Evolutionary conservation across 2,113 vertebrate species (phyloP).

Genomic region (Brachyistius frenatus): DNA sequence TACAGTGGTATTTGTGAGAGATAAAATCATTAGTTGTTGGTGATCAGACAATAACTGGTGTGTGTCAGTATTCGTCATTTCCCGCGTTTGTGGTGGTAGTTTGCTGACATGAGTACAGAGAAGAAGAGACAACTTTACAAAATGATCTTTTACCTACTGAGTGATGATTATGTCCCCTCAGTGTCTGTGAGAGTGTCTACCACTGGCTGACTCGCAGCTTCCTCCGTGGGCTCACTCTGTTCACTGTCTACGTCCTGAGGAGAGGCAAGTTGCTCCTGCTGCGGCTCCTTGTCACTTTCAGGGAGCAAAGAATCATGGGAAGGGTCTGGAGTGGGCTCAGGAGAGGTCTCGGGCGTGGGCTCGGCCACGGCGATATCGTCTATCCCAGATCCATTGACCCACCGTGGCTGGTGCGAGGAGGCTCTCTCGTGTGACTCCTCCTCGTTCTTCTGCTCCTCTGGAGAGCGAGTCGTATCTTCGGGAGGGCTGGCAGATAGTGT

Average conservation of each 20-base stretch:
- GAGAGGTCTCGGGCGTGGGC: constrained; percentile 55
- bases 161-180: constrained; percentile 99
- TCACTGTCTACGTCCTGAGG: constrained; percentile 90
- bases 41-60: constrained; percentile 90
- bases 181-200: constrained; percentile 99
- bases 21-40: constrained; percentile 89
- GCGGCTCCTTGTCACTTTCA: constrained; percentile 78
- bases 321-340: constrained; percentile 42
- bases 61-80: constrained; percentile 86
- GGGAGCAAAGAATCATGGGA: constrained; percentile 44
- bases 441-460: constrained; percentile 78
- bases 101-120: constrained; percentile 98
- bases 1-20: constrained; percentile 94
- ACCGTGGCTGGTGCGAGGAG: constrained; percentile 73
- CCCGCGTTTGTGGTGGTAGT: constrained; percentile 92
- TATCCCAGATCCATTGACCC: constrained; percentile 90
- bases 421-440: constrained; percentile 51
- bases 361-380: constrained; percentile 80
- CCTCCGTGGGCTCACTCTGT: constrained; percentile 94
- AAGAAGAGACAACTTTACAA: constrained; percentile 99
- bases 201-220: constrained; percentile 97
- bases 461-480: constrained; percentile 85
- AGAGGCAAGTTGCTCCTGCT: constrained; percentile 83
- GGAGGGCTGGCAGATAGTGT: constrained; percentile 87
- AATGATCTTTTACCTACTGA: constrained; percentile 99